Evolutionary conservation across 2,113 vertebrate genomes (phyloP), one percentile per base, ranked within the genome.

Genomic region (Crotalus horridus): DNA sequence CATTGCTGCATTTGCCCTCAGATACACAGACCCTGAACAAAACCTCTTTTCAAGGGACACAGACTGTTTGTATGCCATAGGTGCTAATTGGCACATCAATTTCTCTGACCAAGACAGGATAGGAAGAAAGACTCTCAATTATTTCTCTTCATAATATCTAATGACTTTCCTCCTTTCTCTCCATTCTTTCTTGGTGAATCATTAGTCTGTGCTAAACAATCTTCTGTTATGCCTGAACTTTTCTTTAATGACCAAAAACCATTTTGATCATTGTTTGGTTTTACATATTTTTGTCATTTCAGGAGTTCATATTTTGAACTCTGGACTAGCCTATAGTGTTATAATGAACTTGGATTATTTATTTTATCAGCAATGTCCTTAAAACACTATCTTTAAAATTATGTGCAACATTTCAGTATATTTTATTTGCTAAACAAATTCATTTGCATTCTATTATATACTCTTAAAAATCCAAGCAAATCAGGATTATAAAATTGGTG

Each of bases 131-230:
- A 96, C 97, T 87, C 96, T 97, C 98, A 97, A 98, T 98, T 98
- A 98, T 97, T 97, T 97, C 97, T 97, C 93, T 95, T 97, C 96
- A 95, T 97, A 96, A 95, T 97, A 98, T 96, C 97, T 97, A 96
- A 97, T 97, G 96, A 97, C 95, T 97, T 97, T 94, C 97, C 94
- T 97, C 92, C 93, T 96, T 96, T 96, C 96, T 94, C 94, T 96
- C 87, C 61, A 95, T 94, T 96, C 95, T 96, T 97, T 97, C 95
- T 95, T 90, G 94, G 94, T 86, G 93, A 96, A 95, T 97, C 97
- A 98, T 98, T 98, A 98, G 97, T 94, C 96, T 96, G 97, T 95
- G 95, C 89, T 55, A 96, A 97, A 97, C 97, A 97, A 98, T 97
- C 93, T 89, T 94, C 96, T 93, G 96, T 97, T 98, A 97, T 97